These are phyloP conservation scores for Megalonaias nervosa DNA, from an alignment of 1,140 invertebrate genomes.

Conservation along the genomic window DNA sequence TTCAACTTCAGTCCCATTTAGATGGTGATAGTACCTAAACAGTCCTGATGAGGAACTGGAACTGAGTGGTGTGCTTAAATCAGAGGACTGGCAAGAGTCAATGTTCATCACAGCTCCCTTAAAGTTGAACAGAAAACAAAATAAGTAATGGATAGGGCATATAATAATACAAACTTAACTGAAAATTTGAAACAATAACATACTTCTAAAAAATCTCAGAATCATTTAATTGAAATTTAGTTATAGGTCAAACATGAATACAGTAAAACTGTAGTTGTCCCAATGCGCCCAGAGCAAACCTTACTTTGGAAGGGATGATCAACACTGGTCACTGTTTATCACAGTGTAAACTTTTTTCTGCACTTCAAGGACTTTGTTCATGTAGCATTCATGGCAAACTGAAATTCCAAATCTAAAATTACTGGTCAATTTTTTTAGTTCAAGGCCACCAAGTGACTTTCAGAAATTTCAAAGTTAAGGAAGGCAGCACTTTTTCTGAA, in stretches of 20 bases:
- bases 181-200: background rate
- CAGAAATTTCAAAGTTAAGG: no score
- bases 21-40: no score
- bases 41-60: no score
- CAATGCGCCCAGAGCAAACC: background rate
- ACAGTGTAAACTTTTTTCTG: no score
- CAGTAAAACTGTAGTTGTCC: background rate
- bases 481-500: no score
- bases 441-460: no score
- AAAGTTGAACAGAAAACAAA: constrained; percentile 6
- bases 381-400: no score
- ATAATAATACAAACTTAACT: background rate
- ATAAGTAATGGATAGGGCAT: background rate
- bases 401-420: no score
- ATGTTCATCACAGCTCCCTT: constrained; percentile 37
- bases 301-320: background rate
- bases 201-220: background rate
- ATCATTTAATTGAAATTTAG: background rate
- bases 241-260: background rate
- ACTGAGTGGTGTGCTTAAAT: background rate
- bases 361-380: no score
- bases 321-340: no score
- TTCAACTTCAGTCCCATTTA: no score
- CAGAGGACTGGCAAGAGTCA: constrained; percentile 39
- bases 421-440: no score